Conservation (phyloP, 2,888 invertebrate genomes). For the Ormyrus labotus region DNA sequence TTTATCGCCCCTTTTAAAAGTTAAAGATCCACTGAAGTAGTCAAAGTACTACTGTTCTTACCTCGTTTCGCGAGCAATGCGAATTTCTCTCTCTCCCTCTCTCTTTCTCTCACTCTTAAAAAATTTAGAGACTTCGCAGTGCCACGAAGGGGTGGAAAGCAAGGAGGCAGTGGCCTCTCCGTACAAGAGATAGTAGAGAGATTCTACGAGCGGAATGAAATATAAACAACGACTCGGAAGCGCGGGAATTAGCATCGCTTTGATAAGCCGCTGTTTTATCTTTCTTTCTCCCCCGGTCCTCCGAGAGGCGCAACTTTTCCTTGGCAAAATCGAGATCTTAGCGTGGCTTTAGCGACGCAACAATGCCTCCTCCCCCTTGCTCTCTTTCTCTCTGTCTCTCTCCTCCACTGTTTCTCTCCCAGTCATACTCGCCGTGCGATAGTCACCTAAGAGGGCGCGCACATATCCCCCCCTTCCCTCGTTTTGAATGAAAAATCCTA, state of each 20-base stretch:
- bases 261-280: slow-evolving; percentile 48
- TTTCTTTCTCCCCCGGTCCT: not conserved
- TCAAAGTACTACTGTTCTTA: slow-evolving; percentile 31
- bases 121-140: slow-evolving; percentile 45
- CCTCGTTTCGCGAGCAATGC: not conserved
- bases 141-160: slow-evolving; percentile 21
- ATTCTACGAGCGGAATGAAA: slow-evolving; percentile 50
- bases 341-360: slow-evolving; percentile 1
- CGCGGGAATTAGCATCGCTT: slow-evolving; percentile 52
- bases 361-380: slow-evolving; percentile 33
- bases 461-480: slow-evolving; percentile 51
- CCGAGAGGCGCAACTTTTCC: not conserved
- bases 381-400: too few species aligned
- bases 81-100: not conserved
- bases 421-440: slow-evolving; percentile 25
- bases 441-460: slow-evolving; percentile 7
- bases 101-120: slow-evolving; percentile 27
- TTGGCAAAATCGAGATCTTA: slow-evolving; percentile 8
- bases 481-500: slow-evolving; percentile 67
- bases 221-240: slow-evolving; percentile 46
- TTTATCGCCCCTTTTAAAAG: slow-evolving; percentile 43
- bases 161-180: slow-evolving; percentile 18
- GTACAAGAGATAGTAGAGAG: slow-evolving; percentile 9
- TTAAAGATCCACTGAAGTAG: slow-evolving; percentile 29
- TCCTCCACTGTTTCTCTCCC: slow-evolving; percentile 36